Percentiles rank a stretch among this genome's conserved stretches.
phyloP scores from a whole-genome alignment of 92 coral and sea anemone species.

The Parazoanthus atlanticus region DNA sequence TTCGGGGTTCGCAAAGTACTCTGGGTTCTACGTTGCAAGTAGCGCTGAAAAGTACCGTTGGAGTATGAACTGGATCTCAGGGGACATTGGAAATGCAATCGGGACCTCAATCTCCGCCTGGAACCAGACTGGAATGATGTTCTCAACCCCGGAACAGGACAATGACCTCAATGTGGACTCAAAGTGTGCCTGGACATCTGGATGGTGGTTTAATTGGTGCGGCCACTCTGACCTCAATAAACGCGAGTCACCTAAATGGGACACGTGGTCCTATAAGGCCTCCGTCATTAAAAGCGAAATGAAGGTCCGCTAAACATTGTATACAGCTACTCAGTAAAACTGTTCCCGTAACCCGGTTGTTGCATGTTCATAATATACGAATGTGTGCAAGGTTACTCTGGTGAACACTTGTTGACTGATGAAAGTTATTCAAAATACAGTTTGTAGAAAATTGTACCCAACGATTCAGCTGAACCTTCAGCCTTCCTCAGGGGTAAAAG shows the following conservation, averaged over 20 bases:
- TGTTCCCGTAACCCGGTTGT: too few species aligned
- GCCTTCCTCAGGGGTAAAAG: too few species aligned
- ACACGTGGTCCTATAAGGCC: not conserved
- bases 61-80: not conserved
- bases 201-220: not conserved
- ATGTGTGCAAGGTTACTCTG: too few species aligned
- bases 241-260: not conserved
- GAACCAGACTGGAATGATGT: not conserved
- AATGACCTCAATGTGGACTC: not conserved
- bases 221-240: not conserved
- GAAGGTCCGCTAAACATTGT: not conserved
- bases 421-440: too few species aligned
- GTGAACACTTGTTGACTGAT: too few species aligned
- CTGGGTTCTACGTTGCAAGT: not conserved
- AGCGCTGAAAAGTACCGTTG: conserved; percentile 2
- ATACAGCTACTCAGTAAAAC: too few species aligned
- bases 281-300: not conserved
- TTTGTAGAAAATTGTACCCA: too few species aligned
- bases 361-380: too few species aligned
- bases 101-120: not conserved
- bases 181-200: not conserved
- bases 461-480: too few species aligned
- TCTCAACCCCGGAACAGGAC: not conserved
- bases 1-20: conserved; percentile 14
- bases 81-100: conserved; percentile 15